A percentile compares a stretch with the other conserved stretches of the same genome.
These are phyloP conservation scores for Alexandromys fortis DNA, from an alignment of 2,113 vertebrate species.

Conservation along the genomic window DNA sequence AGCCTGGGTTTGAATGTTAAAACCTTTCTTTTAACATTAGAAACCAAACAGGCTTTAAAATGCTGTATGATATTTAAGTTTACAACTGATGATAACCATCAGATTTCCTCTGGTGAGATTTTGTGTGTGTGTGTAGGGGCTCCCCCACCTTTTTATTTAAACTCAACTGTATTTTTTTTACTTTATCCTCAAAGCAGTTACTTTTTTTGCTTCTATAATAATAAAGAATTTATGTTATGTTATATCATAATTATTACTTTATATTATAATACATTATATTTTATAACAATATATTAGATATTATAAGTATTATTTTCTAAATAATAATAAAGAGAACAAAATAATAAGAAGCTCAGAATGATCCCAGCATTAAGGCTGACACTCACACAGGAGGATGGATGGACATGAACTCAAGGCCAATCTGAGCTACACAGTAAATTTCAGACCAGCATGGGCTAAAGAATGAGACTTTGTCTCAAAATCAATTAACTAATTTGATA, in stretches of 20 bases:
- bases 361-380: background rate
- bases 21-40: background rate
- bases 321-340: background rate
- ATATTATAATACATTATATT: background rate
- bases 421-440: background rate
- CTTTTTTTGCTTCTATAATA: conserved; percentile 10
- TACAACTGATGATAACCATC: background rate
- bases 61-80: background rate
- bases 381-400: too few species aligned
- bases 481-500: background rate
- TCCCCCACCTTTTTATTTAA: background rate
- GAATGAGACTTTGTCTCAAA: background rate
- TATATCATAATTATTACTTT: background rate
- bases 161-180: conserved; percentile 6
- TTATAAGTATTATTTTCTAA: background rate
- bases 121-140: background rate
- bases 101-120: conserved; percentile 3
- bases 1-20: conserved; percentile 34
- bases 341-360: background rate
- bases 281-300: background rate
- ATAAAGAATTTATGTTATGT: background rate
- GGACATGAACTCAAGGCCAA: background rate
- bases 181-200: background rate
- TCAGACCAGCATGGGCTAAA: background rate
- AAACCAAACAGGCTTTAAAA: background rate